A percentile compares a stretch with the other conserved stretches of the same genome.
These are phyloP conservation scores for Rhagophthalmus giganteus DNA, from an alignment of 2,888 invertebrate species.

Conservation along the genomic window DNA sequence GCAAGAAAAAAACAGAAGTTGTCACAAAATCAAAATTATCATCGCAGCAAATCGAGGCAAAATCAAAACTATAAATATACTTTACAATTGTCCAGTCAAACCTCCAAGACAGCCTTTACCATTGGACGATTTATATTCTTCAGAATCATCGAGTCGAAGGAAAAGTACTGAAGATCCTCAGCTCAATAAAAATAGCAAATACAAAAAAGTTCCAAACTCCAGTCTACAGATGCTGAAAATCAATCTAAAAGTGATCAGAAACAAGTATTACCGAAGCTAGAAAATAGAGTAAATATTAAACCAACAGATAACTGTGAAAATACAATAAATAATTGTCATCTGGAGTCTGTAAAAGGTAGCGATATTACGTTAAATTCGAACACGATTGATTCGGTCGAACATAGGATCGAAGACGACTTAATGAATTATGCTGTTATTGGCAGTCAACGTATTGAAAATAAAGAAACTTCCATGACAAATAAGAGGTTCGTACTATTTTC, in stretches of 20 bases:
- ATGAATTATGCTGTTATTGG: constrained; percentile 44
- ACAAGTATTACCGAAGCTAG: too few species aligned
- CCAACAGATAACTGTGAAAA: too few species aligned
- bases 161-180: background rate
- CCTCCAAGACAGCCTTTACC: constrained; percentile 4
- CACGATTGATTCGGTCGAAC: too few species aligned
- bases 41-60: background rate
- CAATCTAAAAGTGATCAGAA: too few species aligned
- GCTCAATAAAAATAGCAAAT: background rate
- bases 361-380: constrained; percentile 1
- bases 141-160: too few species aligned
- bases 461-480: constrained; percentile 1
- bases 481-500: background rate
- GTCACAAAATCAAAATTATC: background rate
- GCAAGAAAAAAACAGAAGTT: background rate
- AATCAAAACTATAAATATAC: constrained; percentile 5
- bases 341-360: constrained; percentile 6
- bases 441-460: constrained; percentile 27
- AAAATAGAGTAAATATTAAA: too few species aligned
- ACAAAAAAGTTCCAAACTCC: constrained; percentile 10
- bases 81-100: constrained; percentile 9
- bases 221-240: too few species aligned
- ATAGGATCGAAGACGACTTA: constrained; percentile 36
- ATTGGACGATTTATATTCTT: constrained; percentile 22
- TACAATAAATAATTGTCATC: too few species aligned